Conservation (phyloP, 2,888 invertebrate species). For the Muscina levida region DNA sequence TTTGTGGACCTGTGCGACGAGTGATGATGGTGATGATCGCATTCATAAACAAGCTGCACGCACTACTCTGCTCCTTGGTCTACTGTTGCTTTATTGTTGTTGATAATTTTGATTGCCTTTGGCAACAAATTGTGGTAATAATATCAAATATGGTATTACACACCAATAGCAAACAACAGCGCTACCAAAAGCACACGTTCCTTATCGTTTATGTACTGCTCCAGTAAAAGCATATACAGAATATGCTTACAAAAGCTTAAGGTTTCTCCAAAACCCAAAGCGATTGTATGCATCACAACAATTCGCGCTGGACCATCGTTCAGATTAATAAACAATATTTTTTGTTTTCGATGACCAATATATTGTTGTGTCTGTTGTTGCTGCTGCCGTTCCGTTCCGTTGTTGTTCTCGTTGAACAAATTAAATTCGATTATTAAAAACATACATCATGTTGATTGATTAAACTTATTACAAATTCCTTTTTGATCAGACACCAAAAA, state of each 20-base stretch:
- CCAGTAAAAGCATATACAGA: conserved; percentile 12
- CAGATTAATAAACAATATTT: conserved; percentile 32
- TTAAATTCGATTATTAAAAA: conserved; percentile 48
- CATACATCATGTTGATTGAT: conserved; percentile 62
- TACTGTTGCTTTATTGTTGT: conserved; percentile 58
- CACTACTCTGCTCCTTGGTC: conserved; percentile 66
- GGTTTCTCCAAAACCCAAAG: not conserved
- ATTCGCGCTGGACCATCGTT: conserved; percentile 8
- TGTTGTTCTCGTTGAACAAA: conserved; percentile 41
- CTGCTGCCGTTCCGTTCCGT: conserved; percentile 16
- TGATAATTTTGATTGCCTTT: conserved; percentile 63
- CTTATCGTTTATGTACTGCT: conserved; percentile 7
- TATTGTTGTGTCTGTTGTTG: too few species aligned
- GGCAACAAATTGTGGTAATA: conserved; percentile 53
- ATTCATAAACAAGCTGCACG: conserved; percentile 75
- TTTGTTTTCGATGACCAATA: not conserved
- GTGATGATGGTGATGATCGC: conserved; percentile 40
- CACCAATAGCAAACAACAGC: not conserved
- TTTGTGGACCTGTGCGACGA: too few species aligned
- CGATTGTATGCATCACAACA: not conserved
- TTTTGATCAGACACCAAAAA: conserved; percentile 50
- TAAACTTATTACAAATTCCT: conserved; percentile 51
- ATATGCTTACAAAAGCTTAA: not conserved
- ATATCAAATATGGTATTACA: conserved; percentile 53
- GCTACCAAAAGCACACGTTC: not conserved